These are phyloP conservation scores for Eulemur rufifrons DNA, from an alignment of 2,113 vertebrate species.

Conservation along the genomic window DNA sequence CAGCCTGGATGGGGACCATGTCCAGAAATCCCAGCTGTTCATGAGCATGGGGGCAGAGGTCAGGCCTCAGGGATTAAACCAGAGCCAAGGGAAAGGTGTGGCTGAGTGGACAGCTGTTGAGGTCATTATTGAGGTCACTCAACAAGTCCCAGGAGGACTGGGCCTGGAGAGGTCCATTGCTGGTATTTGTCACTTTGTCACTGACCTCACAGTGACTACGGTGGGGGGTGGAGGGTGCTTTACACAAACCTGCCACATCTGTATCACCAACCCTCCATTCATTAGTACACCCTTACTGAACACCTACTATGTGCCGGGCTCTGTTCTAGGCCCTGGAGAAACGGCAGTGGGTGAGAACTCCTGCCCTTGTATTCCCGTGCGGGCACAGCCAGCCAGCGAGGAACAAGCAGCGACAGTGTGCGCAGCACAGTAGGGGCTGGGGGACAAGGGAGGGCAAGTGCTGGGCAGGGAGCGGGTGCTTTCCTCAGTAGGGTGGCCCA, in stretches of 20 bases:
- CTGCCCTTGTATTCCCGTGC: background rate
- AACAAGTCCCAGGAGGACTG: background rate
- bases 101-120: background rate
- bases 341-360: background rate
- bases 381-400: background rate
- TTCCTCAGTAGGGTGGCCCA: no score
- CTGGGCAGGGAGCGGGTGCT: background rate
- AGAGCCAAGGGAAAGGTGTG: background rate
- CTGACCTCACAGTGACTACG: background rate
- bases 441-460: no score
- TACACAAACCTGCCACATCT: background rate
- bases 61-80: background rate
- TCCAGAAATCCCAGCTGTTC: background rate
- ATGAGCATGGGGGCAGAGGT: background rate
- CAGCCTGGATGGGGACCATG: background rate
- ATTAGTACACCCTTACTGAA: background rate
- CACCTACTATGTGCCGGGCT: background rate
- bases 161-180: background rate
- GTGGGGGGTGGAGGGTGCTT: background rate
- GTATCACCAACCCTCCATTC: background rate
- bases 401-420: rapidly evolving
- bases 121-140: background rate
- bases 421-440: rapidly evolving
- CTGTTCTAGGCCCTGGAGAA: background rate
- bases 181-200: background rate